phyloP scores from a whole-genome alignment of 92 coral and sea anemone genomes.

The Galaxea fascicularis region DNA sequence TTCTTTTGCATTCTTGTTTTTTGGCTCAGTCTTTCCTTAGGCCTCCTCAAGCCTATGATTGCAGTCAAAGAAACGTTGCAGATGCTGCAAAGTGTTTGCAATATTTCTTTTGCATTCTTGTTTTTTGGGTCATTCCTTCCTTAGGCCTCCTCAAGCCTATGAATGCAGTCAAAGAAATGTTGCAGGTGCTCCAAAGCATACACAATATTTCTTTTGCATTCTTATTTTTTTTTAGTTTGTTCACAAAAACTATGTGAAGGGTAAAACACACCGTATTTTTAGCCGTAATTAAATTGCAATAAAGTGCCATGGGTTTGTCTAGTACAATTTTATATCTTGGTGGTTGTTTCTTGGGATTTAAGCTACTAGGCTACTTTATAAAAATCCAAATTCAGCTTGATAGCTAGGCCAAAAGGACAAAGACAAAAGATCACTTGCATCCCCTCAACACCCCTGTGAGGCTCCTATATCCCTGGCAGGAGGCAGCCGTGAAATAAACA shows the following conservation, averaged over 20 bases:
- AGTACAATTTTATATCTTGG: background rate
- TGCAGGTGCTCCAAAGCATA: background rate
- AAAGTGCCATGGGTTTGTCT: conserved; percentile 28
- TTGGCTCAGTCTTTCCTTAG: background rate
- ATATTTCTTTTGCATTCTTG: conserved; percentile 11
- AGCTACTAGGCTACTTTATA: background rate
- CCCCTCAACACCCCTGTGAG: no score
- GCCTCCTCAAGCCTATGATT: conserved; percentile 34
- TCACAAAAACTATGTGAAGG: background rate
- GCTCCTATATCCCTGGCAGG: no score
- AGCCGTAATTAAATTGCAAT: conserved; percentile 21
- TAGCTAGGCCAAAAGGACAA: no score
- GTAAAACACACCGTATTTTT: conserved; percentile 21
- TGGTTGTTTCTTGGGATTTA: background rate
- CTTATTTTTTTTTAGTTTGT: background rate
- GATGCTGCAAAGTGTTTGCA: background rate
- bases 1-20: conserved; percentile 1
- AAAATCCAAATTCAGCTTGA: no score
- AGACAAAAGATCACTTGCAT: no score
- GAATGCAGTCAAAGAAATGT: conserved; percentile 13
- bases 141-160: conserved; percentile 24
- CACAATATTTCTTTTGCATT: conserved; percentile 25
- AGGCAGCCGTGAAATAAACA: no score
- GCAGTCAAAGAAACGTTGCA: conserved; percentile 2
- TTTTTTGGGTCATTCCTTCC: background rate